Percentiles rank a stretch among this genome's conserved stretches.
Evolutionary conservation across 2,113 vertebrate species (phyloP).

Genomic region (Donacobius atricapilla): DNA sequence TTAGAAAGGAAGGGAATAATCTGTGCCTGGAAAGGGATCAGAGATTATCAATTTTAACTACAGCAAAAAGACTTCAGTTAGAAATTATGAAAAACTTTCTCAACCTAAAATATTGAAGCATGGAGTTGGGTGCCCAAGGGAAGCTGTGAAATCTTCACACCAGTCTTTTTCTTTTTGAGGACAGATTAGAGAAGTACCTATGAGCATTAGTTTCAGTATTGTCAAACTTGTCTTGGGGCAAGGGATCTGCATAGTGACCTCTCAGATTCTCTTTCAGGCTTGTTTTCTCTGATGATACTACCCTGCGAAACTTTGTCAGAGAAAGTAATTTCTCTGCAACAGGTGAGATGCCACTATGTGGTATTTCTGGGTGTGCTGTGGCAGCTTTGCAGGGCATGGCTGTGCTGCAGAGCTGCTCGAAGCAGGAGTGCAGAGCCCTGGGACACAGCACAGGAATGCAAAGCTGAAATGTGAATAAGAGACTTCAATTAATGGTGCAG

Average conservation of each 20-base stretch:
- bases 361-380: not conserved
- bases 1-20: not conserved
- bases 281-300: not conserved
- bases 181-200: not conserved
- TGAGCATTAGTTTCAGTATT: not conserved
- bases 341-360: not conserved
- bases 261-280: not conserved
- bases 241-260: not conserved
- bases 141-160: not conserved
- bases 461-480: not conserved
- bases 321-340: not conserved
- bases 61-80: not conserved
- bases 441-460: not conserved
- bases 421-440: not conserved
- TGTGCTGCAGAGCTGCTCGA: not conserved
- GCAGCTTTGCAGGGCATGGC: rapidly evolving
- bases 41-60: not conserved
- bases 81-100: not conserved
- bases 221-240: not conserved
- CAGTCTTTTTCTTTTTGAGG: not conserved
- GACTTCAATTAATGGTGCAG: not conserved
- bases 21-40: not conserved
- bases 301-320: not conserved
- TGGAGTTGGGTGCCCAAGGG: not conserved
- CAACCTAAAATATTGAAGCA: not conserved